Evolutionary conservation across 2,797 vertebrate species (phyloP), one percentile per base, ranked within the genome.

Genomic region (Sarcophilus harrisii): DNA sequence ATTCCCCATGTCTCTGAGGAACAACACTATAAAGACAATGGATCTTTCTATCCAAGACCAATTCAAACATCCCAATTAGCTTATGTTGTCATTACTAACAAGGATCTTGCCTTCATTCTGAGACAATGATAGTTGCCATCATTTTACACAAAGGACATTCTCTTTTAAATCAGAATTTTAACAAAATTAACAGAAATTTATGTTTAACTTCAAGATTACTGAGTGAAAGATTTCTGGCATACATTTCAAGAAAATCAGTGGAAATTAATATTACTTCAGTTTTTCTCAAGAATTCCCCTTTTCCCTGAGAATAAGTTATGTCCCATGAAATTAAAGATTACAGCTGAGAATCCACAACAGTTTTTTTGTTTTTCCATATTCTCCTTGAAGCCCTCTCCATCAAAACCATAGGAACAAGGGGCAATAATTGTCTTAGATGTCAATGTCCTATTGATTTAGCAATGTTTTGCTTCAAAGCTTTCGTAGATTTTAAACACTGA

Each of bases 401-500:
- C 29, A 28, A 55, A 92, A 57, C 16, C 95, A n/a, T 45, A 13
- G 32, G 29, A 97, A 3, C 52, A 91, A 55, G 94, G 91, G n/a
- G 93, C n/a, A 81, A 90, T 91, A 97, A 62, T 93, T 32, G 60
- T 11, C 94, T 96, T 94, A 94, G 95, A 62, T 96, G 95, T 91
- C 60, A 94, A 96, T 92, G 73, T 93, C 54, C 58, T 94, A 1
- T 93, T 96, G 96, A 95, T 91, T 91, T 92, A 54, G 59, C n/a
- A n/a, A n/a, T 92, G 1, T 94, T 96, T 96, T 96, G 92, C 90
- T 94, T 87, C 91, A 97, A 95, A 95, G 59, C 38, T 21, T 94
- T 90, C n/a, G 93, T 29, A 90, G 95, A 93, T 97, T 97, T 97
- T 92, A 96, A 97, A 90, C 57, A 89, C 58, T 91, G 95, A 32